These are phyloP conservation scores for Semnornis frantzii DNA, from an alignment of 2,113 vertebrate species.

Conservation along the genomic window DNA sequence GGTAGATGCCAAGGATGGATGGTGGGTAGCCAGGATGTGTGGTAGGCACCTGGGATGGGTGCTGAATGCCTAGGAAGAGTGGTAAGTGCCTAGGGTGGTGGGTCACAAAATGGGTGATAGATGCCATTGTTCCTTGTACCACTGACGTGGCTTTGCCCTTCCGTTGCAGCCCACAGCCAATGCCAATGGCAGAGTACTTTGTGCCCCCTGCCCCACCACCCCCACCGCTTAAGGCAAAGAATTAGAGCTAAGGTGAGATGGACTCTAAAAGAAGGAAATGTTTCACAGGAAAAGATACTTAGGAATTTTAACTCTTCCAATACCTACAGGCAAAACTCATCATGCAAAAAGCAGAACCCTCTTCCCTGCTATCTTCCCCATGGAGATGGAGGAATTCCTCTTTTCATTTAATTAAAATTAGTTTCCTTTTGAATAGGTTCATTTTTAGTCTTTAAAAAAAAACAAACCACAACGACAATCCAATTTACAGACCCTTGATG, in stretches of 20 bases:
- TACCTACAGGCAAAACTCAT: background rate
- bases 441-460: too few relatives aligned
- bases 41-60: background rate
- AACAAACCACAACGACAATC: too few relatives aligned
- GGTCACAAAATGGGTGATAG: background rate
- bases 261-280: background rate
- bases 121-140: fast-evolving
- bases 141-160: background rate
- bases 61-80: too few relatives aligned
- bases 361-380: too few relatives aligned
- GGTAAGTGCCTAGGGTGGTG: too few relatives aligned
- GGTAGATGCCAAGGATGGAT: background rate
- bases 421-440: background rate
- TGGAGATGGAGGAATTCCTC: background rate
- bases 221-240: conserved; percentile 75
- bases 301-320: background rate
- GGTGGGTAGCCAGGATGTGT: background rate
- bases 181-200: conserved; percentile 85
- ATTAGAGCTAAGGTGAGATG: background rate
- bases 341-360: background rate
- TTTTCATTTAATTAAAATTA: background rate
- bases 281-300: background rate
- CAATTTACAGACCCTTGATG: background rate
- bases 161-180: conserved; percentile 74
- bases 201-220: conserved; percentile 87